Base-by-base conservation (phyloP, 2,888 invertebrate genomes). In the Mechanitis mazaeus region DNA sequence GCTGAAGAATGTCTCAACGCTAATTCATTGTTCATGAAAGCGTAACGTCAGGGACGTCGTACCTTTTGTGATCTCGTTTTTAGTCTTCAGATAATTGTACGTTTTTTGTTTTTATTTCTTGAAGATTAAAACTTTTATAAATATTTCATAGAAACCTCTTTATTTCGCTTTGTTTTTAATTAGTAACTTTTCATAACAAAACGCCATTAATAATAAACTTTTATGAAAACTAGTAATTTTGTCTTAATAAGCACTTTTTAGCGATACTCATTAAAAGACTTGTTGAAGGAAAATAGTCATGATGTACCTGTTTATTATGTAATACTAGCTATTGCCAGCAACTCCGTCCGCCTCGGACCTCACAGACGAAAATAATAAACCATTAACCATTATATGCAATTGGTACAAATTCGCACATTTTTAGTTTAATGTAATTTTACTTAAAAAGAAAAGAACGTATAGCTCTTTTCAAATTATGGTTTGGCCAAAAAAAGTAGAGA, bases 21-120 rank as follows among this genome's bases (percentile, higher is more conserved):
- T 50, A 9, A 50, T 50, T 50, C 31, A 50, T 50, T 50, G 28
- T 50, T 50, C 42, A 42, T 9, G 6, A 50, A 50, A 50, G 9
- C 28, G 50, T 50, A 31, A 31, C 50, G 31, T 50, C 50, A 50
- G 31, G 31, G 31, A 50, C 50, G 50, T 1, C 28, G 28, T 50
- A 31, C 50, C 31, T 50, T 31, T 50, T 50, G 50, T 11, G 31
- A 31, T 9, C 50, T 50, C 50, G 28, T 50, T 11, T 50, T 9
- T 42, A 9, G 7, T 42, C 42, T 42, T n/a, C 4, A 5, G 28
- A 31, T 50, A 28, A 50, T 31, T 50, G 50, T 50, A 31, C 50
- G 31, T 50, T 50, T 11, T 31, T 31, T 31, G 50, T 50, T 31
- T 50, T 50, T 50, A 7, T 42, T 9, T 42, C 42, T 7, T 42